Base-by-base conservation (phyloP, 2,888 invertebrate species). In the Macaria liturata region DNA sequence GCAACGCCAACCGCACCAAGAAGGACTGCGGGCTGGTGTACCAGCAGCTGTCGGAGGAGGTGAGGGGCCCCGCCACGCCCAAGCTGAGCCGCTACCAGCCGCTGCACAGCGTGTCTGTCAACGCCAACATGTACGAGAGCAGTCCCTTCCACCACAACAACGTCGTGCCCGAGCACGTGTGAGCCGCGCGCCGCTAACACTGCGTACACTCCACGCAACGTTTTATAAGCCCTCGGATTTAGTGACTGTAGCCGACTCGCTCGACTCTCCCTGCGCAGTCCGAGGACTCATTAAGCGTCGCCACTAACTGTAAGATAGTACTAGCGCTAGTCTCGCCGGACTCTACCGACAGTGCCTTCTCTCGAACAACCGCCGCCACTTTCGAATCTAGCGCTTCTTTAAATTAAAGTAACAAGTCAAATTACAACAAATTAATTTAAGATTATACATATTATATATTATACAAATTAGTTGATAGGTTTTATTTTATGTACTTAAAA, bases 21-120 rank as follows among this genome's bases (percentile, higher is more conserved):
- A 95, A 94, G 74, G 95, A 95, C 80, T 95, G 95, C 70, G 95
- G 95, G 3, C 92, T 96, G 60, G 95, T 96, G 30, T 96, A 96
- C 84, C 95, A 95, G 75, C 96, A 95, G 67, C 87, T 96, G 54
- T 95, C 96, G 8, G 96, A 96, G 81, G 96, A 96, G 69, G 93
- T 96, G 67, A 92, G 93, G 8, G 94, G 94, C 49, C 94, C 95
- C 4, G 89, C 93, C 75, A 94, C 95, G 72, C 95, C 96, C 49
- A 95, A 94, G 80, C 88, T 94, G 62, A 94, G 92, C 84, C 94
- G 94, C 81, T 94, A 94, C 81, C 85, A 92, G 70, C 94, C 93
- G 34, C 88, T 94, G 62, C 93, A 92, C 61, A 88, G 76, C 75
- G 88, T 89, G 50, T 83, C 87, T 51, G 85, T 89, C 7, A 87